phyloP scores from a whole-genome alignment of 2,113 vertebrate genomes.

The Thamnophis sirtalis region DNA sequence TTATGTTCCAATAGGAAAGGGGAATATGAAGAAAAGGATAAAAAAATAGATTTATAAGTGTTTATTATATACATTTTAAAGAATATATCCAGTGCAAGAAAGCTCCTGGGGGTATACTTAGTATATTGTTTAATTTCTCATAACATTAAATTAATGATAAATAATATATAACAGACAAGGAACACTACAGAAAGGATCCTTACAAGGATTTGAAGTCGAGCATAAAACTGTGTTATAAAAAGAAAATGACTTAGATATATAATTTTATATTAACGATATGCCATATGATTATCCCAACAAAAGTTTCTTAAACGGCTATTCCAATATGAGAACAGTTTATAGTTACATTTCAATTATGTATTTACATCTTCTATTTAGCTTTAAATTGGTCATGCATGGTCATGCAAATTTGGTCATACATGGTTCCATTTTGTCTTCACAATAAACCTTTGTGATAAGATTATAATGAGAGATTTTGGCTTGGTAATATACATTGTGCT shows the following conservation, averaged over 20 bases:
- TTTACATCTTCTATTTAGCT: background rate
- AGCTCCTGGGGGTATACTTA: background rate
- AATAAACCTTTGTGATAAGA: background rate
- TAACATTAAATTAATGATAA: background rate
- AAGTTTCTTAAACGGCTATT: background rate
- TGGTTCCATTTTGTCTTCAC: background rate
- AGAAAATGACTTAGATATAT: background rate
- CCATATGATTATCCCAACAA: background rate
- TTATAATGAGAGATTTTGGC: background rate
- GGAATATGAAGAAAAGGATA: background rate
- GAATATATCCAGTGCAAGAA: background rate
- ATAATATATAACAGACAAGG: background rate
- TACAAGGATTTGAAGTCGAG: background rate
- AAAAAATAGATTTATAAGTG: background rate
- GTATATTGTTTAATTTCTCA: background rate
- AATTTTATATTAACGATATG: background rate
- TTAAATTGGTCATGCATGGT: background rate
- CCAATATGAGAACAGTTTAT: background rate
- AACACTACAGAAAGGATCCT: background rate
- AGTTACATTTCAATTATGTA: fast-evolving
- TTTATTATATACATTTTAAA: background rate
- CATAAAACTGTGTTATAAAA: background rate
- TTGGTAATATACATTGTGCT: background rate
- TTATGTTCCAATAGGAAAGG: background rate
- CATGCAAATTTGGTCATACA: no score